Percentiles rank a stretch among this genome's conserved stretches.
Evolutionary conservation across 1,140 invertebrate species (phyloP).

Genomic region (Orius insidiosus): DNA sequence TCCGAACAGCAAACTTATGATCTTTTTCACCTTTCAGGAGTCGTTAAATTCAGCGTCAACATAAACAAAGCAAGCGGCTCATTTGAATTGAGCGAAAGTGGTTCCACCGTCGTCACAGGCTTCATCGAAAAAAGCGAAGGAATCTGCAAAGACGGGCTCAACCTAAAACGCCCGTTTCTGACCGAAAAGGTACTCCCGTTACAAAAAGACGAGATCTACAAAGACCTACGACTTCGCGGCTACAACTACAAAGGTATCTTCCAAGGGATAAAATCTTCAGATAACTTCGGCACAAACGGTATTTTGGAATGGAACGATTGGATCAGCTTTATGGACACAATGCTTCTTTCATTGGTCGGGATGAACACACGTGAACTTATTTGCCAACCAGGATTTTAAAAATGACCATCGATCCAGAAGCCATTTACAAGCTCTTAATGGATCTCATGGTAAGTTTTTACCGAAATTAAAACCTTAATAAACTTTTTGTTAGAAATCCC

Average conservation of each 20-base stretch:
- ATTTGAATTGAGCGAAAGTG: conserved; percentile 84
- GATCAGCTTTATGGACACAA: conserved; percentile 85
- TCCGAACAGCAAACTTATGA: too few relatives aligned
- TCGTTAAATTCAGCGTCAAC: conserved; percentile 72
- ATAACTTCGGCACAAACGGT: conserved; percentile 38
- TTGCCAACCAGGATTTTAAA: conserved; percentile 75
- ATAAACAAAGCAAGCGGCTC: conserved; percentile 73
- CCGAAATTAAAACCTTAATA: too few relatives aligned
- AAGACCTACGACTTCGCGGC: conserved; percentile 77
- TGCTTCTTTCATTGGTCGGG: conserved; percentile 73
- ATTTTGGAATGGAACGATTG: conserved; percentile 73
- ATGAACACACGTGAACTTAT: conserved; percentile 57
- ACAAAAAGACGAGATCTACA: conserved; percentile 67
- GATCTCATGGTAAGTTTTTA: conserved; percentile 21
- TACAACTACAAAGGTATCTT: conserved; percentile 87
- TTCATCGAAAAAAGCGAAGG: conserved; percentile 49
- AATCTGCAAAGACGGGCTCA: conserved; percentile 34
- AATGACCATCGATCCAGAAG: conserved; percentile 59
- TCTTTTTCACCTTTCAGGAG: conserved; percentile 26
- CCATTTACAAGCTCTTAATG: conserved; percentile 34
- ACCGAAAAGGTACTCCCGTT: conserved; percentile 27
- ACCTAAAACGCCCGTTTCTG: conserved; percentile 27
- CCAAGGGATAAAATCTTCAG: conserved; percentile 52
- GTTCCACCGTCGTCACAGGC: conserved; percentile 61
- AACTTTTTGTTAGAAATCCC: conserved; percentile 26